These are phyloP conservation scores for Aplysina aerophoba DNA, from an alignment of 37 sponge, comb jelly and placozoan species.

Conservation along the genomic window DNA sequence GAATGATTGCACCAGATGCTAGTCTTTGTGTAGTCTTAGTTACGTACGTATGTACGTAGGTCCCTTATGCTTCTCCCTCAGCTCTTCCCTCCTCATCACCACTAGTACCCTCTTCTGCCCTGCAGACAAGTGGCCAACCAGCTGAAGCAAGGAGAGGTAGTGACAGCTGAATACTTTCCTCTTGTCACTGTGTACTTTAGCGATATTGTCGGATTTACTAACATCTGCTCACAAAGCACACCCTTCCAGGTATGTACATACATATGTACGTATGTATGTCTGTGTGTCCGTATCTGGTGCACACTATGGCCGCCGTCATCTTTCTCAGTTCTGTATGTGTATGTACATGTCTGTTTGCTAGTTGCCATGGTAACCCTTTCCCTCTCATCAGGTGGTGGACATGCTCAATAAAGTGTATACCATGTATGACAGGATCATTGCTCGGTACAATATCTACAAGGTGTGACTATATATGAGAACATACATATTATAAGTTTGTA, in stretches of 20 bases:
- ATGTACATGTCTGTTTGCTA: neutral
- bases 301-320: too few species aligned
- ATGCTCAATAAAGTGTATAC: constrained; percentile 65
- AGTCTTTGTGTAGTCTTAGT: too few species aligned
- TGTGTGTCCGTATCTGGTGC: too few species aligned
- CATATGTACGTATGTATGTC: too few species aligned
- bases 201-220: constrained; percentile 71
- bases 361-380: neutral
- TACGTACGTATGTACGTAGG: too few species aligned
- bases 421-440: constrained; percentile 43
- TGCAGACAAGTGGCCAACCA: constrained; percentile 48
- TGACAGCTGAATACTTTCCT: constrained; percentile 51
- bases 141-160: constrained; percentile 38
- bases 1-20: too few species aligned
- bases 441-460: constrained; percentile 54
- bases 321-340: neutral
- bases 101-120: too few species aligned
- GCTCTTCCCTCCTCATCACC: too few species aligned
- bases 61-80: too few species aligned
- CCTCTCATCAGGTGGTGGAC: constrained; percentile 16
- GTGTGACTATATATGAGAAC: neutral
- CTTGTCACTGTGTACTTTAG: constrained; percentile 63
- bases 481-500: neutral
- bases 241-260: constrained; percentile 32
- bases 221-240: constrained; percentile 41